Conservation (phyloP, 1,140 invertebrate genomes). For the Anastrepha obliqua region DNA sequence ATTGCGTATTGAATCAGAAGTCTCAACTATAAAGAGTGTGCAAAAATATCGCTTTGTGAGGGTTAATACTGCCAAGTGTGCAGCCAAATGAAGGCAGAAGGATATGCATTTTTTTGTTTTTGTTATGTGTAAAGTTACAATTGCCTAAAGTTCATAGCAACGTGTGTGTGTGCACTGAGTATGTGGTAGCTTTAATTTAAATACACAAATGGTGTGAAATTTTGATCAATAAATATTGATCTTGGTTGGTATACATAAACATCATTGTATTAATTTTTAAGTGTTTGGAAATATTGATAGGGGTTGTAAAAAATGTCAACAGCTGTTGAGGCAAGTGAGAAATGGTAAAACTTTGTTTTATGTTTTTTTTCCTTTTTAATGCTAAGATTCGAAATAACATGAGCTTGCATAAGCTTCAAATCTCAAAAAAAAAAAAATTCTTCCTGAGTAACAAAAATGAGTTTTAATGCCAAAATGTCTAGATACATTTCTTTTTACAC, state of each 20-base stretch:
- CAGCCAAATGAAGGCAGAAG: not conserved
- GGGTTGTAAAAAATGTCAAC: not conserved
- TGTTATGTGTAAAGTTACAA: not conserved
- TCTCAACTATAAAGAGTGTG: not conserved
- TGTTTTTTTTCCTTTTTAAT: too few species aligned
- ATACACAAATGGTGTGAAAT: not conserved
- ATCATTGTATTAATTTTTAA: not conserved
- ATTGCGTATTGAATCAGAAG: slow-evolving; percentile 25
- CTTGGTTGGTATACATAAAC: not conserved
- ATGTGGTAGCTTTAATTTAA: not conserved
- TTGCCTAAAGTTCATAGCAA: not conserved
- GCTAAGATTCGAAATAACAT: too few species aligned
- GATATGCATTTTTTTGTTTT: not conserved
- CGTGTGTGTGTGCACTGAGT: not conserved
- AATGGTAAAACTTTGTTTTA: too few species aligned
- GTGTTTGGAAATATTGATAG: not conserved
- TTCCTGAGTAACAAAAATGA: too few species aligned
- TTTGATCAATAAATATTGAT: not conserved
- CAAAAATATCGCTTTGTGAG: not conserved
- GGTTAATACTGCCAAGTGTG: not conserved
- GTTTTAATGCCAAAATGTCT: too few species aligned
- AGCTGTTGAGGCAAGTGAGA: too few species aligned
- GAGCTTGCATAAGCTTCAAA: too few species aligned
- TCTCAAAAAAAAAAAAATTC: too few species aligned
- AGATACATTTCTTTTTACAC: too few species aligned